A percentile compares a stretch with the other conserved stretches of the same genome.
phyloP scores from a whole-genome alignment of 2,888 invertebrate genomes.

The Pilophorus perplexus region DNA sequence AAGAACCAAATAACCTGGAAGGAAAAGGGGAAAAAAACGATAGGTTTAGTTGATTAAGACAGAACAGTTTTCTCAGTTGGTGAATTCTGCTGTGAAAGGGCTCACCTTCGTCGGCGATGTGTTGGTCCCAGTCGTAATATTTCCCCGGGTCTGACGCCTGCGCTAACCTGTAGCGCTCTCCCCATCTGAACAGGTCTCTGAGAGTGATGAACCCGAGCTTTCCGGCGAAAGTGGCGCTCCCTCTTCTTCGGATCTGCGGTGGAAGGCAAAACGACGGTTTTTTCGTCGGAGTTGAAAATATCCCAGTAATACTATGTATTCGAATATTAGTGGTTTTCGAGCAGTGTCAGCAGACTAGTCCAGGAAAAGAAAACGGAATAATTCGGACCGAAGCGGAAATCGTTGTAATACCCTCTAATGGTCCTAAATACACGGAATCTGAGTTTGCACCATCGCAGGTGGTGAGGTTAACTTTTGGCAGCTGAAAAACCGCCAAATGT shows the following conservation, averaged over 20 bases:
- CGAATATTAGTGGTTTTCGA: too few relatives aligned
- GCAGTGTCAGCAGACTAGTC: too few relatives aligned
- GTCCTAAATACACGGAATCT: too few relatives aligned
- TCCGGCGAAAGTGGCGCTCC: conserved; percentile 85
- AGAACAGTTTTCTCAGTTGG: background rate
- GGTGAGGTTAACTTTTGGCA: too few relatives aligned
- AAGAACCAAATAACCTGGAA: conserved; percentile 76
- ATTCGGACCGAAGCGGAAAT: too few relatives aligned
- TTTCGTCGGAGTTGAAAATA: too few relatives aligned
- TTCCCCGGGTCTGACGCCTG: conserved; percentile 57
- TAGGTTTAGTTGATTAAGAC: background rate
- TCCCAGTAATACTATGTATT: too few relatives aligned
- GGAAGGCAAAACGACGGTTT: background rate
- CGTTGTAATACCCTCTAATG: too few relatives aligned
- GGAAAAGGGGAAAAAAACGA: conserved; percentile 6
- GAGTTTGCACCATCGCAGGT: too few relatives aligned
- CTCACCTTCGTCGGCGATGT: conserved; percentile 84
- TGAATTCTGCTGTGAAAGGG: background rate
- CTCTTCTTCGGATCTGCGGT: conserved; percentile 67
- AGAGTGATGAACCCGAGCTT: conserved; percentile 90
- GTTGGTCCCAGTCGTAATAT: conserved; percentile 95
- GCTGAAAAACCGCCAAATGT: too few relatives aligned
- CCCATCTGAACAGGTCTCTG: conserved; percentile 95
- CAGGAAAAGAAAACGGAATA: too few relatives aligned
- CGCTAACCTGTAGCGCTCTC: conserved; percentile 82